Evolutionary conservation across 2,113 vertebrate genomes (phyloP), one percentile per base, ranked within the genome.

Genomic region (Corythoichthys haematopterus): DNA sequence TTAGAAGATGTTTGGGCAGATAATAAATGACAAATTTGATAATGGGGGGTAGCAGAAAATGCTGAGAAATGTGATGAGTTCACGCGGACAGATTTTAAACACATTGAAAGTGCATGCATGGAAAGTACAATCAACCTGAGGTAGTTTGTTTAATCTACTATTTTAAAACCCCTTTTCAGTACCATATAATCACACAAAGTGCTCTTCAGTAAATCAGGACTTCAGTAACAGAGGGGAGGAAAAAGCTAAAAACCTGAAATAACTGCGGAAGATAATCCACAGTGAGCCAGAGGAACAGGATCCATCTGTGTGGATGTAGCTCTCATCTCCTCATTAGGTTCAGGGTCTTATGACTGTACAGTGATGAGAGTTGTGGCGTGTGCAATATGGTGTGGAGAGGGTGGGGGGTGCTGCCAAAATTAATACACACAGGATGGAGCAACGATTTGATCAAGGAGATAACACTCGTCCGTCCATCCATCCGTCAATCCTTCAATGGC

Each of bases 261-360:
- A 80, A 71, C 59, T 66, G 78, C 82, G 74, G 79, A 80, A 78
- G 82, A 80, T 65, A 55, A 78, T 66, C 70, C 72, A 58, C 77
- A 64, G 38, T 15, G 69, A 72, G 64, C 65, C 68, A 70, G 70
- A 65, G 82, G 80, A 84, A 89, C 61, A 84, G 87, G 88, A 89
- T 87, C 87, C 89, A 91, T 83, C 89, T 90, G 87, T 76, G 80
- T 87, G 87, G 87, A 87, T 86, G 86, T 86, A 71, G 76, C 87
- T 81, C 85, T 90, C 88, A 89, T 85, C 88, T 87, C 84, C 85
- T 89, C 88, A 68, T 90, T 87, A 86, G 69, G 71, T 40, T 4
- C 65, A 68, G 82, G 78, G 76, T 69, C 79, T 81, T 67, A 81
- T 57, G 71, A 58, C 69, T 66, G 71, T 82, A 81, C 84, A 68